phyloP scores from a whole-genome alignment of 2,797 vertebrate species.

The Enteromius paludinosus region DNA sequence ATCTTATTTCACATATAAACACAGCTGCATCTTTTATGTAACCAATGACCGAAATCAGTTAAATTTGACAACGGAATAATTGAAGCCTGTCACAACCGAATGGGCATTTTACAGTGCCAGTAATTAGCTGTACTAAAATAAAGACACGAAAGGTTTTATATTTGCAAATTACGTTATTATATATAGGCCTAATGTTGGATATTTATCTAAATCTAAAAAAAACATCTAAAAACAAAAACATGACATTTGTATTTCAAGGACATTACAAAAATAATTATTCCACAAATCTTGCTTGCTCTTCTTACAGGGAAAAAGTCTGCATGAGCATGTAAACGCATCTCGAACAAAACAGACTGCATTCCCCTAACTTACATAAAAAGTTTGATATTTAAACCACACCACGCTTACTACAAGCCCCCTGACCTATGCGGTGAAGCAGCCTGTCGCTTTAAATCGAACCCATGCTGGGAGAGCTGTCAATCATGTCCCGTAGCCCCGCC shows the following conservation, averaged over 20 bases:
- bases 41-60: background rate
- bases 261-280: background rate
- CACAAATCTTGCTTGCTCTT: background rate
- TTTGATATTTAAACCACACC: conserved; percentile 1
- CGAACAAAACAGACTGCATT: background rate
- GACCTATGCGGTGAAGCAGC: background rate
- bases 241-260: too few relatives aligned
- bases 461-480: conserved; percentile 62
- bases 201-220: background rate
- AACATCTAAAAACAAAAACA: background rate
- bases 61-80: background rate
- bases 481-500: conserved; percentile 75
- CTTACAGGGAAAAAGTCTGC: background rate
- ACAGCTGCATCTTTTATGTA: conserved; percentile 28
- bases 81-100: background rate
- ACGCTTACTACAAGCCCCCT: background rate
- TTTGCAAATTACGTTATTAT: background rate
- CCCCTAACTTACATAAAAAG: background rate
- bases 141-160: background rate
- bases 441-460: conserved; percentile 75
- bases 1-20: conserved; percentile 23
- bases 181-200: background rate
- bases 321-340: background rate
- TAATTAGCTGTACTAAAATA: background rate
- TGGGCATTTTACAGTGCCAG: background rate